phyloP scores from a whole-genome alignment of 2,113 vertebrate species.

The Bungarus multicinctus region DNA sequence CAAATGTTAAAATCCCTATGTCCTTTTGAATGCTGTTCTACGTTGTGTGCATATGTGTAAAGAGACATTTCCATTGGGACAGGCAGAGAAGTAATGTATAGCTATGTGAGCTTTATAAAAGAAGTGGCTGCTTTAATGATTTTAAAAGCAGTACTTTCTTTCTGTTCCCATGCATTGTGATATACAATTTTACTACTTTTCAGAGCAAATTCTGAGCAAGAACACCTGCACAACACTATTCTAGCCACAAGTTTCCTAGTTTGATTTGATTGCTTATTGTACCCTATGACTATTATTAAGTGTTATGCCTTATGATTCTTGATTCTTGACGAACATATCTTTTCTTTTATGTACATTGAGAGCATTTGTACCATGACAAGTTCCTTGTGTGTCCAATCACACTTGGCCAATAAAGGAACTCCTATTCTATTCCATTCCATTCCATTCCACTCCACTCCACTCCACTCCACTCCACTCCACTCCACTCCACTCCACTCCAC shows the following conservation, averaged over 20 bases:
- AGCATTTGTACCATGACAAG: no score
- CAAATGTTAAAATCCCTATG: neutral
- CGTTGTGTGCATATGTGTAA: neutral
- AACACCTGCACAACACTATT: neutral
- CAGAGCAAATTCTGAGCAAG: neutral
- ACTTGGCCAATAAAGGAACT: no score
- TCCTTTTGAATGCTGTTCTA: neutral
- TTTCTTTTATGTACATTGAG: no score
- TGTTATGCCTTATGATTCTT: no score
- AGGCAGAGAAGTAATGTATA: neutral
- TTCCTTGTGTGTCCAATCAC: no score
- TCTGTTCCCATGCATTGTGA: neutral
- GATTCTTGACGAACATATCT: no score
- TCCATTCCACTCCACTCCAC: no score
- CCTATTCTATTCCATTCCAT: no score
- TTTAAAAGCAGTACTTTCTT: neutral
- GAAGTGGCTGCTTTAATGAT: neutral
- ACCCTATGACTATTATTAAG: no score
- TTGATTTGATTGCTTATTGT: no score
- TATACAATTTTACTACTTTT: neutral
- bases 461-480: no score
- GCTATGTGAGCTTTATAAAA: neutral
- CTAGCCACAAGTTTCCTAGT: neutral
- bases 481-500: no score
- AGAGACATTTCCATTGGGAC: neutral